A percentile compares a stretch with the other conserved stretches of the same genome.
These are phyloP conservation scores for Theocolax elegans DNA, from an alignment of 1,140 invertebrate genomes.

Conservation along the genomic window DNA sequence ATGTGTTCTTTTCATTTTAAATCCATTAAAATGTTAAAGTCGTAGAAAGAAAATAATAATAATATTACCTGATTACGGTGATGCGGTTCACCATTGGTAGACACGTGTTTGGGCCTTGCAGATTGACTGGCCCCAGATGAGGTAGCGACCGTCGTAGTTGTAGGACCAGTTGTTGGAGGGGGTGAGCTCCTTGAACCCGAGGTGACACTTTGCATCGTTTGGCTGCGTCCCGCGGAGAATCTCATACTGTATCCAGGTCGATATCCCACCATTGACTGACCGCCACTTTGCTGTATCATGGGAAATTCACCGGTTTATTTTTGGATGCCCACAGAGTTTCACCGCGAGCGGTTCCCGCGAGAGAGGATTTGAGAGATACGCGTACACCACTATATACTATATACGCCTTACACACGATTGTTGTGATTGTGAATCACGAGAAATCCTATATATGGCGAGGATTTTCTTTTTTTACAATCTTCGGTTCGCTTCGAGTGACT, in stretches of 20 bases:
- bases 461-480: no score
- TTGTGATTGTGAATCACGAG: no score
- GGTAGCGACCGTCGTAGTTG: constrained; percentile 52
- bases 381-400: no score
- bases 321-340: no score
- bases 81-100: constrained; percentile 58
- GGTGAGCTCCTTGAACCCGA: constrained; percentile 65
- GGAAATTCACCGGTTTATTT: not conserved
- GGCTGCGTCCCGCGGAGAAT: constrained; percentile 61
- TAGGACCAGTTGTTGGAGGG: constrained; percentile 42
- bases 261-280: constrained; percentile 40
- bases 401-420: no score
- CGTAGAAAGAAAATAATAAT: no score
- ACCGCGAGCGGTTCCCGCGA: no score
- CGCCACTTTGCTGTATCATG: constrained; percentile 46
- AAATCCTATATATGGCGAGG: no score
- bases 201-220: constrained; percentile 68
- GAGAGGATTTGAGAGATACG: no score
- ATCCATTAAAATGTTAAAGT: no score
- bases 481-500: no score
- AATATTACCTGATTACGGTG: constrained; percentile 31
- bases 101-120: constrained; percentile 54
- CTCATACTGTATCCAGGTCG: constrained; percentile 64
- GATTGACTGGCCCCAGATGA: constrained; percentile 28
- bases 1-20: no score